These are phyloP conservation scores for Epizoanthus illoricatus DNA, from an alignment of 92 coral and sea anemone species.

Conservation along the genomic window DNA sequence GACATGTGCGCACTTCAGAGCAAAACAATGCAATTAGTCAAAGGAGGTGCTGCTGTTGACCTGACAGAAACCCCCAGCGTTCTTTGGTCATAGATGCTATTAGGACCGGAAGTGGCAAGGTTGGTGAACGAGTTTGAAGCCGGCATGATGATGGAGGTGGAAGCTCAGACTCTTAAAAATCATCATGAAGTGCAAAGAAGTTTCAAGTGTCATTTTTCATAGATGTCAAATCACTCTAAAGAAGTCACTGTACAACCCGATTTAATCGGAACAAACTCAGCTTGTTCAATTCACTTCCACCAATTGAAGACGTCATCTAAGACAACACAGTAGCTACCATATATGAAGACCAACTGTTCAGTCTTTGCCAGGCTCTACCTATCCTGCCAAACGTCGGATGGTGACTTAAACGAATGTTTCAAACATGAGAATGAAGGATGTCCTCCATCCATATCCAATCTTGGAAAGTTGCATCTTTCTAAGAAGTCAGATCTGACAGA, in stretches of 20 bases:
- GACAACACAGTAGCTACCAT: constrained; percentile 44
- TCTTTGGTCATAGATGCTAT: constrained; percentile 28
- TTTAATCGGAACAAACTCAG: constrained; percentile 49
- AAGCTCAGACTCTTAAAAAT: background rate
- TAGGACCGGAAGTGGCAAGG: constrained; percentile 57
- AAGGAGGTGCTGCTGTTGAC: too few relatives aligned
- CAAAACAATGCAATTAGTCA: background rate
- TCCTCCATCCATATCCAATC: constrained; percentile 64
- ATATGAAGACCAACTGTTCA: constrained; percentile 48
- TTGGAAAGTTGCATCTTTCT: constrained; percentile 63
- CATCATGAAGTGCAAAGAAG: too few relatives aligned
- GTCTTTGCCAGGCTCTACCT: constrained; percentile 46
- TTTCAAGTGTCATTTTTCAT: background rate
- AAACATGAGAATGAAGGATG: constrained; percentile 62
- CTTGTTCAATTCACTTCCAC: constrained; percentile 42
- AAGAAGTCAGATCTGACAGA: constrained; percentile 59
- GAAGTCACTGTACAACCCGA: constrained; percentile 49
- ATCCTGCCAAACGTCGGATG: constrained; percentile 53
- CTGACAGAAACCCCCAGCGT: too few relatives aligned
- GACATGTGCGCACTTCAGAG: too few relatives aligned
- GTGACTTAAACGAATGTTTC: constrained; percentile 69
- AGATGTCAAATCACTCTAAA: constrained; percentile 50
- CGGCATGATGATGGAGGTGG: constrained; percentile 34
- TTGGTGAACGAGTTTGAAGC: constrained; percentile 54
- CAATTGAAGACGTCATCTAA: constrained; percentile 9